Evolutionary conservation across 92 coral and sea anemone species (phyloP), one percentile per base, ranked within the genome.

Genomic region (Anthopleura xanthogrammica): DNA sequence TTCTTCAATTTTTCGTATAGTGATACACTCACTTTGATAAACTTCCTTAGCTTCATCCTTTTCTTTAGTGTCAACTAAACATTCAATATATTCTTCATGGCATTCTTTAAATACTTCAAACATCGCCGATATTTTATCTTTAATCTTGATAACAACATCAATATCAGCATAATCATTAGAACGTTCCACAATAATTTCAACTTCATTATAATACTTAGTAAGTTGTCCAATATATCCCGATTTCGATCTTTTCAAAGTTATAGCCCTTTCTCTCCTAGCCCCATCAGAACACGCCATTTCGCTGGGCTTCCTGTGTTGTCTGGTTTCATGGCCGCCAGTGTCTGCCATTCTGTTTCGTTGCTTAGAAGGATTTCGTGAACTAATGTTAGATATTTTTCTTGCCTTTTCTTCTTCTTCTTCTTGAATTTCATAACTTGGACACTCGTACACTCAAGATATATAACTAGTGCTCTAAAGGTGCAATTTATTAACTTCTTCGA

Each of bases 251-350:
- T 72, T 42, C 16, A 62, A 62, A 23, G 24, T 23, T n/a, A 62
- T 4, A 16, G 77, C 77, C 77, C 24, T 72, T 42, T 72, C 77
- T 72, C 77, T 46, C 24, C 52, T 72, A 10, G 77, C 77, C 10
- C 77, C 52, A 16, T 72, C 77, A 16, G 77, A 24, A 36, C 20
- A 10, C 22, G 77, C 77, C 4, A 72, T 36, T 12, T 36, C 77
- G 52, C 77, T 72, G 77, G 52, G 77, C n/a, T 72, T 72, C 77
- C 77, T 72, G 77, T 72, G 46, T 72, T 24, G 75, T 11, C 36
- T 29, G 36, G 75, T 12, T 12, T 3, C 29, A n/a, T 39, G 39
- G 75, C 39, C 29, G 75, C 75, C 75, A 68, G 29, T 68, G 75
- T 68, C 75, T 68, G 75, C 75, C 75, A 68, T 68, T 8, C 14